Percentiles rank a stretch among this genome's conserved stretches.
Conservation (phyloP, 2,888 invertebrate species). For the Mamestra brassicae region DNA sequence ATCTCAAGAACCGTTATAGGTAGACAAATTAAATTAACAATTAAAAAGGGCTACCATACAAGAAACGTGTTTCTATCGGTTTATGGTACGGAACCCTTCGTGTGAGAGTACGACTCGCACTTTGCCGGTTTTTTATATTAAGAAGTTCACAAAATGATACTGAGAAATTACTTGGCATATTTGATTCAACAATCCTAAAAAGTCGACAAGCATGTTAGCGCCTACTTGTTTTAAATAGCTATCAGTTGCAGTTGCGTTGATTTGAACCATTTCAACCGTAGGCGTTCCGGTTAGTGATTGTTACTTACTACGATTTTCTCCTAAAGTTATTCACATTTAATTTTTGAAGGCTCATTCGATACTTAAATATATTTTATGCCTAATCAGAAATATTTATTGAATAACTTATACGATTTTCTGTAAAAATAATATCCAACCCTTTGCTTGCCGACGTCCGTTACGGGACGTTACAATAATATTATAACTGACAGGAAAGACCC, state of each 20-base stretch:
- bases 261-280: background rate
- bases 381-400: background rate
- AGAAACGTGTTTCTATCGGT: too few species aligned
- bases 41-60: too few species aligned
- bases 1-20: too few species aligned
- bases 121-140: background rate
- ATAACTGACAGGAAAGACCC: conserved; percentile 66
- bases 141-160: too few species aligned
- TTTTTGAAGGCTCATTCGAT: background rate
- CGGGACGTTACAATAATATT: conserved; percentile 47
- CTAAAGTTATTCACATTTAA: background rate
- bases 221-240: conserved; percentile 50
- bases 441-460: conserved; percentile 8
- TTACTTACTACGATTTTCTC: background rate
- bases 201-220: background rate
- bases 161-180: background rate
- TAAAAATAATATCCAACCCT: conserved; percentile 33
- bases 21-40: too few species aligned
- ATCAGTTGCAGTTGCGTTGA: background rate
- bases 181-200: background rate
- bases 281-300: conserved; percentile 6
- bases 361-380: background rate
- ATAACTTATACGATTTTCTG: background rate
- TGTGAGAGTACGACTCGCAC: too few species aligned
- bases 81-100: too few species aligned